Base-by-base conservation (phyloP, 2,888 invertebrate genomes). In the Epistrophe grossulariae region DNA sequence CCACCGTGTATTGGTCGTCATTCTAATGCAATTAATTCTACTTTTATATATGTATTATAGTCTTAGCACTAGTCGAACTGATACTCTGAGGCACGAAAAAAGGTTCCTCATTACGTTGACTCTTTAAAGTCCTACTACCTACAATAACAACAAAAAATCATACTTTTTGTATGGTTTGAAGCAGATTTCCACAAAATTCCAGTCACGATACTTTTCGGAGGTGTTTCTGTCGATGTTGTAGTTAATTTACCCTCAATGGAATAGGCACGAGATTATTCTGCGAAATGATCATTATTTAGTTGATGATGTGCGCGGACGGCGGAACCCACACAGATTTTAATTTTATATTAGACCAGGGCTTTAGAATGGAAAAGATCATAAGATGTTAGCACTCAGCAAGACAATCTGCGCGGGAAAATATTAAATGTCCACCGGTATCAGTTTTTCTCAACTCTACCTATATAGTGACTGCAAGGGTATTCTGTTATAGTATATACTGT, bases 191-290 rank as follows among this genome's bases (percentile, higher is more conserved):
- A 77, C 77, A 79, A 81, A 81, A 80, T 64, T 79, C 81, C 78
- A 85, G 85, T 85, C 81, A 85, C 85, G 85, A 81, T 74, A 59
- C 38, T 57, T 64, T 81, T 85, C 45, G 62, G 70, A 81, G 81
- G 85, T 85, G 81, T 85, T 85, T 81, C 81, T 73, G 43, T 74
- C 57, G 50, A 28, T 35, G 48, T 66, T 64, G 1, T 64, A 45
- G 6, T 11, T 24, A 31, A 6, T n/a, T 55, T 9, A 38, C 60
- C 24, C 68, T 60, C 48, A 57, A 66, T 81, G 70, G 78, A 85
- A 85, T 85, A 81, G 72, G 59, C 72, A 40, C 71, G 71, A 79
- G 52, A 77, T 72, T 50, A 50, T 19, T 60, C 43, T 19, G 64
- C 28, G 52, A 52, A 45, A 73, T 73, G 66, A 68, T 68, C 17